Base-by-base conservation (phyloP, 2,888 invertebrate species). In the Catonia carolina region DNA sequence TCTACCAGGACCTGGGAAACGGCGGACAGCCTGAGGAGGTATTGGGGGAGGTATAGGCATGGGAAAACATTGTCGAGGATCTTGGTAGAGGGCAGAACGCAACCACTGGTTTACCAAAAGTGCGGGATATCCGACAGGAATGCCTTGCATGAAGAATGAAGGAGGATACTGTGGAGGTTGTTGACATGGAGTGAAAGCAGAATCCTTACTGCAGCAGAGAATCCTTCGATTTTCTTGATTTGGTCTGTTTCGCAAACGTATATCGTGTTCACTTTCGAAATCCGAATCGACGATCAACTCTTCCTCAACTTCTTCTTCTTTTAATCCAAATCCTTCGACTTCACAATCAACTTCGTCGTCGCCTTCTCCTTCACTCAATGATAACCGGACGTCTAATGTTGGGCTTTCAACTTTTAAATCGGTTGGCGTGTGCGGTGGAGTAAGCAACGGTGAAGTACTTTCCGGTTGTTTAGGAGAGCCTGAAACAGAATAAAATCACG, bases 81-180 rank as follows among this genome's bases (percentile, higher is more conserved):
- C 79, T 60, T 85, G 84, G 66, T 84, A 85, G 33, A 84, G 69
- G 1, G 85, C 84, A 66, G 81, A 85, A 68, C 85, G 78, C 61
- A 87, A 78, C 84, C 85, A 86, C 66, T 86, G 85, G 67, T 85
- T 85, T 69, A 86, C 82, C 31, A 86, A 71, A 68, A 83, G 75
- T 0, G 83, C 82, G 60, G 69, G 70, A 60, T 69, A 69, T 18
- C 63, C 65, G 37, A 50, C 39, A 1, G 61, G 50, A 27, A 60
- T 42, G 22, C 52, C 50, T 31, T 56, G 55, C 22, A 59, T 37
- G 22, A 55, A 57, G 15, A 53, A 37, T 15, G 42, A n/a, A 5
- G 56, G 37, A 20, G 48, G 20, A 15, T 10, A 27, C 10, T 22
- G n/a, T 1, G 22, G 33, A 15, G 41, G 15, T 7, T 33, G 33